Evolutionary conservation across 37 sponge, comb jelly and placozoan species (phyloP).

Genomic region (Haliclona indistincta): DNA sequence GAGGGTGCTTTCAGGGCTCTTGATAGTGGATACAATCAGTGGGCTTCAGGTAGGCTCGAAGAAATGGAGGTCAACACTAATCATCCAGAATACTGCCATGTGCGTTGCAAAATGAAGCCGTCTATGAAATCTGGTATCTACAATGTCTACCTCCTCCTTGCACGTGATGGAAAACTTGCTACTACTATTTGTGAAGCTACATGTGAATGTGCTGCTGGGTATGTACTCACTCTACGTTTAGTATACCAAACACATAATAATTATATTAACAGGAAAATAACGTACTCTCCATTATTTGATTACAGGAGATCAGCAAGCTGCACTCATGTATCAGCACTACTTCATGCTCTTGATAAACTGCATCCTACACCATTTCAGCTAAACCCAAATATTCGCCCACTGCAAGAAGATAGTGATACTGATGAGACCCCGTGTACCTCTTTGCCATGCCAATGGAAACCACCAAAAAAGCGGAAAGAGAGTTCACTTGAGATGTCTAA

Average conservation of each 20-base stretch:
- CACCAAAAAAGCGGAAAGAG: conserved; percentile 40
- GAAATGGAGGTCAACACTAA: conserved; percentile 15
- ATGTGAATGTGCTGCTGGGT: conserved; percentile 77
- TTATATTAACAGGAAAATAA: not conserved
- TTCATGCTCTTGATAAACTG: conserved; percentile 50
- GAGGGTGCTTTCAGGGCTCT: conserved; percentile 65
- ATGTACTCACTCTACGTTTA: not conserved
- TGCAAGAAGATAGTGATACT: conserved; percentile 7
- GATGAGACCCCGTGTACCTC: conserved; percentile 50
- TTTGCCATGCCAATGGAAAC: conserved; percentile 63
- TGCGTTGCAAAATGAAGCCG: conserved; percentile 39
- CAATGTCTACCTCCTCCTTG: conserved; percentile 31
- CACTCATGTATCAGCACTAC: conserved; percentile 67
- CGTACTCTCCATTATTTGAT: not conserved
- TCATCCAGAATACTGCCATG: conserved; percentile 55
- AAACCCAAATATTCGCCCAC: not conserved
- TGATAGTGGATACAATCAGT: conserved; percentile 41
- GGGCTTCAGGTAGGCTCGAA: conserved; percentile 36
- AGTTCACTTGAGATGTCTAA: conserved; percentile 32
- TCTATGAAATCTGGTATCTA: conserved; percentile 50
- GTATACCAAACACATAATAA: not conserved
- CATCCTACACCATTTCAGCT: conserved; percentile 16
- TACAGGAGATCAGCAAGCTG: conserved; percentile 59
- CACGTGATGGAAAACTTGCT: conserved; percentile 35
- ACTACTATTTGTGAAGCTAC: conserved; percentile 38